Percentiles rank a stretch among this genome's conserved stretches.
Conservation (phyloP, 2,888 invertebrate species). For the Dryobota labecula region DNA sequence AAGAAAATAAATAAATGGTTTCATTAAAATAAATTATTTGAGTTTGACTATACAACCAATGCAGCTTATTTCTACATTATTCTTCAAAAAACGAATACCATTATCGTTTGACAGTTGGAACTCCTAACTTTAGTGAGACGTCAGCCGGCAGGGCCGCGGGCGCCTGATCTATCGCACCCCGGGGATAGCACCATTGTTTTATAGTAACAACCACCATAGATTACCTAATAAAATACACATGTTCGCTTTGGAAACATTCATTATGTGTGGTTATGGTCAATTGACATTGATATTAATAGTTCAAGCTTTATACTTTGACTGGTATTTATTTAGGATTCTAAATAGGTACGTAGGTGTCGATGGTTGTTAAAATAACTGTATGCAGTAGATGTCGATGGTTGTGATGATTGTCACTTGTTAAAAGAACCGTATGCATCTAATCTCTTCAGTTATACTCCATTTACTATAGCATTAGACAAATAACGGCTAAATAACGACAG, state of each 20-base stretch:
- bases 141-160: conserved; percentile 56
- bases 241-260: conserved; percentile 51
- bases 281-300: conserved; percentile 33
- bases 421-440: too few relatives aligned
- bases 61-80: neutral
- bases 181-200: conserved; percentile 65
- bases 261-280: conserved; percentile 39
- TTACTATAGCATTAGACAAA: too few relatives aligned
- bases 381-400: too few relatives aligned
- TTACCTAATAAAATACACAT: conserved; percentile 65
- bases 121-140: conserved; percentile 64
- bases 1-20: too few relatives aligned
- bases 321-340: neutral
- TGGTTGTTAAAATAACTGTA: too few relatives aligned
- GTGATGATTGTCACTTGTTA: too few relatives aligned
- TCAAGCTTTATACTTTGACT: neutral
- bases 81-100: conserved; percentile 29
- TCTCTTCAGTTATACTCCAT: too few relatives aligned
- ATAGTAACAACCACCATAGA: conserved; percentile 62
- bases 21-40: too few relatives aligned
- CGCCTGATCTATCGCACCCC: conserved; percentile 70
- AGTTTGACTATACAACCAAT: neutral
- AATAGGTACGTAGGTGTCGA: too few relatives aligned
- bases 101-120: conserved; percentile 58
- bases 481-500: too few relatives aligned